Percentiles rank a stretch among this genome's conserved stretches.
These are phyloP conservation scores for Fundulus diaphanus DNA, from an alignment of 2,797 vertebrate species.

Conservation along the genomic window DNA sequence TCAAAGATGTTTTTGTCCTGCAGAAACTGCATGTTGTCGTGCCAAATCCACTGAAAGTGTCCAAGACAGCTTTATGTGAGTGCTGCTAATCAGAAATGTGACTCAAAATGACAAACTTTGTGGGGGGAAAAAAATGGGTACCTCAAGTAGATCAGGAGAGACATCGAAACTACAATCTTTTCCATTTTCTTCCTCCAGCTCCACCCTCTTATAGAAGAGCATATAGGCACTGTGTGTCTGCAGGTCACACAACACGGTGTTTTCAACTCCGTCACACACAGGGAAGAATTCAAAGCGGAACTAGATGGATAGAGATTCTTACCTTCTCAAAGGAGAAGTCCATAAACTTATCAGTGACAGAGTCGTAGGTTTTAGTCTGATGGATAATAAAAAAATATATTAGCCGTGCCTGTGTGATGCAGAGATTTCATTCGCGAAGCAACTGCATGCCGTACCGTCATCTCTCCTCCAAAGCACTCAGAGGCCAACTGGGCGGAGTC, in stretches of 20 bases:
- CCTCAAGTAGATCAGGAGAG: slow-evolving; percentile 90
- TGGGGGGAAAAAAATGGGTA: slow-evolving; percentile 1
- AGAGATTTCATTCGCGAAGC: fast-evolving
- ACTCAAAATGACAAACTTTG: fast-evolving
- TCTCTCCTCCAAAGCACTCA: slow-evolving; percentile 98
- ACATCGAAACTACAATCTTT: slow-evolving; percentile 96
- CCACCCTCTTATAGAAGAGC: slow-evolving; percentile 98
- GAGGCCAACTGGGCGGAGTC: slow-evolving; percentile 98
- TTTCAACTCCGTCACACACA: too few species aligned
- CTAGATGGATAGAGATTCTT: neutral
- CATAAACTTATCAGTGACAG: slow-evolving; percentile 99
- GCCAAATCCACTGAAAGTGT: slow-evolving; percentile 95
- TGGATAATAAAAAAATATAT: slow-evolving; percentile 37
- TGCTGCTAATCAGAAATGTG: neutral
- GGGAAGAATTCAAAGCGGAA: fast-evolving
- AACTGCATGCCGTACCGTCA: slow-evolving; percentile 85
- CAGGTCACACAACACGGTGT: neutral
- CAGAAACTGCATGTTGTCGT: slow-evolving; percentile 99
- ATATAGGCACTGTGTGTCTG: slow-evolving; percentile 99
- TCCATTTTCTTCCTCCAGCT: slow-evolving; percentile 95
- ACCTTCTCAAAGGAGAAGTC: slow-evolving; percentile 99
- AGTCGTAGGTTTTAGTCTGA: slow-evolving; percentile 99
- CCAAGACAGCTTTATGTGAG: neutral
- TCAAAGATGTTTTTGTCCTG: slow-evolving; percentile 99
- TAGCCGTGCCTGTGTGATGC: fast-evolving